These are phyloP conservation scores for Bellardia bayeri DNA, from an alignment of 2,888 invertebrate genomes.

Conservation along the genomic window DNA sequence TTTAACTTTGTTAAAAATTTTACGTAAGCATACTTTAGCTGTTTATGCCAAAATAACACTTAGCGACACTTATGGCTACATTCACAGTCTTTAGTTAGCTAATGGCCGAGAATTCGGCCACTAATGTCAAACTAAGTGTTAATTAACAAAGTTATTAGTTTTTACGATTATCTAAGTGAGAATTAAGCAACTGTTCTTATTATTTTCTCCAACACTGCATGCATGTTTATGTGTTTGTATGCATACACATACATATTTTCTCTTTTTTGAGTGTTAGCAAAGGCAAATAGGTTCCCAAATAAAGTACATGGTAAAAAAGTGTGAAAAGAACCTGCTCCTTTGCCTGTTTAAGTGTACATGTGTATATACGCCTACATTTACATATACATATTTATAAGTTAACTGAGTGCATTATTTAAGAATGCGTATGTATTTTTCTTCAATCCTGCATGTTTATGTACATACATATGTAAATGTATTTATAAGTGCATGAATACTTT, in stretches of 20 bases:
- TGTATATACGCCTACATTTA: neutral
- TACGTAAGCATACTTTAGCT: too few relatives aligned
- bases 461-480: conserved; percentile 2
- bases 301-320: conserved; percentile 28
- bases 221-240: neutral
- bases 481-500: conserved; percentile 49
- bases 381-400: conserved; percentile 18
- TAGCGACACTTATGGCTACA: too few relatives aligned
- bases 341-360: conserved; percentile 17
- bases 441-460: conserved; percentile 5
- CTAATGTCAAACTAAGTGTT: too few relatives aligned
- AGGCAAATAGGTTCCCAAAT: conserved; percentile 49
- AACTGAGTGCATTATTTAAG: conserved; percentile 56
- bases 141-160: too few relatives aligned
- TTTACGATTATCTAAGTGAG: too few relatives aligned
- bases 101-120: too few relatives aligned
- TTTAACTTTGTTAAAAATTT: too few relatives aligned
- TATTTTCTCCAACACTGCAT: neutral
- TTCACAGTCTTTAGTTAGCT: too few relatives aligned
- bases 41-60: too few relatives aligned
- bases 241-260: neutral
- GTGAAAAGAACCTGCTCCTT: conserved; percentile 29
- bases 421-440: conserved; percentile 25
- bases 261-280: conserved; percentile 4
- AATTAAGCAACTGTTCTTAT: too few relatives aligned